These are phyloP conservation scores for Aldabrachelys gigantea DNA, from an alignment of 2,113 vertebrate species.

Conservation along the genomic window DNA sequence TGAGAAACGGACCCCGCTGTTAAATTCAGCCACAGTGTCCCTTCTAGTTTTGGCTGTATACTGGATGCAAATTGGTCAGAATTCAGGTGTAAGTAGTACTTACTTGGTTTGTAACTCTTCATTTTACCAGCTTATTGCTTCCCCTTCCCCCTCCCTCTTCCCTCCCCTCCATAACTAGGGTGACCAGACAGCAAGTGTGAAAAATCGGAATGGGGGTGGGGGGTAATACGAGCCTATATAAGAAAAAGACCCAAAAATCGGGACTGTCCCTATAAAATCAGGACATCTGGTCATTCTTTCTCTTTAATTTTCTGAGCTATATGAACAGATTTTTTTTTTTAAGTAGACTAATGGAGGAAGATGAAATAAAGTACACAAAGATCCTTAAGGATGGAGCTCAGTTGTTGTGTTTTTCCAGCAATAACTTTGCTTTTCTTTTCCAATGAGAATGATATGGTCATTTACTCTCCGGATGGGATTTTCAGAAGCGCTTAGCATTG, in stretches of 20 bases:
- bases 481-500: background rate
- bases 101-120: no score
- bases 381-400: background rate
- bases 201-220: no score
- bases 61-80: background rate
- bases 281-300: background rate
- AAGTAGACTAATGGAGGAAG: background rate
- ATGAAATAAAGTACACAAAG: background rate
- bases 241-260: no score
- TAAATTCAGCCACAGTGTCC: background rate
- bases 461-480: background rate
- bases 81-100: background rate
- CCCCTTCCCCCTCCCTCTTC: accelerated
- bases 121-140: no score
- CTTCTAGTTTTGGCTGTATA: slow-evolving; percentile 8
- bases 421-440: background rate
- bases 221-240: no score
- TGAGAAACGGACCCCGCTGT: accelerated
- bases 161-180: no score
- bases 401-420: background rate
- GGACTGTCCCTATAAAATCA: no score
- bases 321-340: background rate
- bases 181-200: no score
- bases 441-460: background rate
- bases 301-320: background rate